Evolutionary conservation across 92 coral and sea anemone species (phyloP).

Genomic region (Palythoa grandis): DNA sequence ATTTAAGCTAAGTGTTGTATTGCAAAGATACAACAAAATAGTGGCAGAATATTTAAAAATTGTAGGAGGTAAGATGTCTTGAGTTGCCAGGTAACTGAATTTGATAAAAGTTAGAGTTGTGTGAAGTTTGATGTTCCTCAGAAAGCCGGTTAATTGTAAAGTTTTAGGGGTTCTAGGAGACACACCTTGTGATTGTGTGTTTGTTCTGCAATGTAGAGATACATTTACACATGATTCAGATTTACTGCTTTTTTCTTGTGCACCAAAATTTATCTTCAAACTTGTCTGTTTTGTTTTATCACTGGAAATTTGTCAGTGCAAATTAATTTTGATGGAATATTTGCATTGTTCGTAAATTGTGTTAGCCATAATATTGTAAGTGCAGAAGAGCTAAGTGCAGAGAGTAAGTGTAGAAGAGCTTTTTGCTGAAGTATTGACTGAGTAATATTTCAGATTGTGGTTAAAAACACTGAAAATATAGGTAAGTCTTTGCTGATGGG

Average conservation of each 20-base stretch:
- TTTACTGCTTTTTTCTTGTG: no score
- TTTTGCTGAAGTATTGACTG: slow-evolving; percentile 8
- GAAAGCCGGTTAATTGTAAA: slow-evolving; percentile 15
- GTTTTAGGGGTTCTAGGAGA: background rate
- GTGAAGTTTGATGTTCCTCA: slow-evolving; percentile 45
- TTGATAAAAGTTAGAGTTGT: background rate
- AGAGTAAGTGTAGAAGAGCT: background rate
- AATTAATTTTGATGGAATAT: background rate
- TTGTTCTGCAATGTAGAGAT: slow-evolving; percentile 46
- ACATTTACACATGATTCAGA: background rate
- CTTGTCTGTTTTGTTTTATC: background rate
- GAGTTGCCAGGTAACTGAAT: background rate
- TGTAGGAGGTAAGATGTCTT: background rate
- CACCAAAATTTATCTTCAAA: background rate
- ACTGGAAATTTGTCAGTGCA: background rate
- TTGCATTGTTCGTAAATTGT: background rate
- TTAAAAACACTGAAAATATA: background rate
- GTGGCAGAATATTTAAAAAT: background rate
- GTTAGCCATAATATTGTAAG: background rate
- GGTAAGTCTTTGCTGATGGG: background rate
- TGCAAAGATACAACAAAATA: background rate
- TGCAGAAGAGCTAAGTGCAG: no score
- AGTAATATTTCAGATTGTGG: background rate
- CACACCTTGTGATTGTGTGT: slow-evolving; percentile 46
- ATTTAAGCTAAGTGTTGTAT: background rate